Evolutionary conservation across 1,140 invertebrate species (phyloP), one percentile per base, ranked within the genome.

Genomic region (Araneus ventricosus): DNA sequence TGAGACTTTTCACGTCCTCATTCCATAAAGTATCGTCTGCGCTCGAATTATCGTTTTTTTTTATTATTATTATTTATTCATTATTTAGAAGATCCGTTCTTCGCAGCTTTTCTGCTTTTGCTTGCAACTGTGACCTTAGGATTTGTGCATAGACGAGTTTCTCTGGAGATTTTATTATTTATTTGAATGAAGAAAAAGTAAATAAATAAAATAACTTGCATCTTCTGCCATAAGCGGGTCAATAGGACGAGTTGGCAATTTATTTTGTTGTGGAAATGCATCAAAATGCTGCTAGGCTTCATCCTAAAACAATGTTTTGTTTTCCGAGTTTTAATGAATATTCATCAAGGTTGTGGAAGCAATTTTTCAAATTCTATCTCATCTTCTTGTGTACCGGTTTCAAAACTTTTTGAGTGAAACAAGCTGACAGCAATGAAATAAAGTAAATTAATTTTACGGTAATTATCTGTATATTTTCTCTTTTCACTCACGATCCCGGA

Each of bases 1-100:
- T 75, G 70, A 75, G 70, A 75, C 34, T 75, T 75, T 75, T 75
- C 70, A 75, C 70, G 70, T 75, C 70, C 70, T 37, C 34, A 75
- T 75, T 75, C 70, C 70, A 75, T 75, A 75, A 75, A 75, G 70
- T 37, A 75, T 75, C 70, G 70, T 75, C 70, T 75, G 70, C 70
- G 63, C n/a, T n/a, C n/a, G 27, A 67, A 27, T 67, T 75, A 20
- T 63, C 1, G 7, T 63, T 63, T 63, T 63, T 61, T 61, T 61
- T 63, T 61, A 7, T 24, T 24, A 63, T 22, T 24, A 63, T 63
- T 63, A 20, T 20, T 63, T 63, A 63, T 63, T 37, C 37, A 20
- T 75, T 75, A 37, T 75, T 75, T 37, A 34, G 70, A 34, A 75
- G 27, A 75, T 75, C 70, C 70, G 70, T 75, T 75, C 70, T 75